These are phyloP conservation scores for Argentina silus DNA, from an alignment of 2,797 vertebrate genomes.

Conservation along the genomic window DNA sequence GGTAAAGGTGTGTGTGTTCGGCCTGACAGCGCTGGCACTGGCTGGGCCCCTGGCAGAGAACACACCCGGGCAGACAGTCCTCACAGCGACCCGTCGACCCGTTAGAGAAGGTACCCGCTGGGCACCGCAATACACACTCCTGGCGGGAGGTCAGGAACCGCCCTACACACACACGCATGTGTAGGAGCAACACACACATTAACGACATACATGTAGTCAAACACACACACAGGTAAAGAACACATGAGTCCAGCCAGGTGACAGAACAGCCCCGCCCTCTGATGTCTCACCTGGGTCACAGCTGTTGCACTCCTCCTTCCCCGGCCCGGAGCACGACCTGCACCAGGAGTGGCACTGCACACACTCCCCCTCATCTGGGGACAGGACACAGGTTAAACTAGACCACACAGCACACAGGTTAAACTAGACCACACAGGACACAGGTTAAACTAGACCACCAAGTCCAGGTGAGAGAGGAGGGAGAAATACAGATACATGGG, in stretches of 20 bases:
- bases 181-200: too few species aligned
- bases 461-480: too few species aligned
- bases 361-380: conserved; percentile 65
- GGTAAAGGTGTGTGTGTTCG: conserved; percentile 61
- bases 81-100: conserved; percentile 77
- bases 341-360: conserved; percentile 79
- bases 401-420: neutral
- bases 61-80: conserved; percentile 75
- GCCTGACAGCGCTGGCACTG: conserved; percentile 79
- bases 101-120: conserved; percentile 78
- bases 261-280: neutral
- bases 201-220: neutral
- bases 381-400: neutral
- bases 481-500: too few species aligned
- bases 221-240: neutral
- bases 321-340: conserved; percentile 77
- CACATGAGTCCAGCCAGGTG: conserved; percentile 16
- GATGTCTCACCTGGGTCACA: neutral
- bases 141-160: conserved; percentile 60
- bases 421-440: neutral
- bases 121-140: conserved; percentile 78
- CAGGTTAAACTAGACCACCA: too few species aligned
- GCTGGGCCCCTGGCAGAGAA: conserved; percentile 55
- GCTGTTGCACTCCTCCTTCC: neutral
- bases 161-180: neutral